Percentiles rank a stretch among this genome's conserved stretches.
Conservation (phyloP, 2,888 invertebrate species). For the Altica lythri region DNA sequence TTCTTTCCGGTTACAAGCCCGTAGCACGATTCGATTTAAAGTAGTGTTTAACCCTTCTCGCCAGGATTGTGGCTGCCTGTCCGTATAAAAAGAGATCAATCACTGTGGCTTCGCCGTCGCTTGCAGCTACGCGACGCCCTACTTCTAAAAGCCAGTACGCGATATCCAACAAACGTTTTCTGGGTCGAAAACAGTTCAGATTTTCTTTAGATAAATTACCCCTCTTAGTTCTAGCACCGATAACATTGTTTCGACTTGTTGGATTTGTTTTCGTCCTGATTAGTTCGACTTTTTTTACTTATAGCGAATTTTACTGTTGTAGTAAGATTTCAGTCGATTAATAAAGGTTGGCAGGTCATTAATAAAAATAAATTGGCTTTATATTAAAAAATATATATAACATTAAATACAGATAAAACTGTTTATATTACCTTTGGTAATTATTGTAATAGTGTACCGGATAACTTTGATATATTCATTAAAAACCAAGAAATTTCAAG, state of each 20-base stretch:
- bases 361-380: too few relatives aligned
- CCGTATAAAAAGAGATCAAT: slow-evolving; percentile 13
- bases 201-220: slow-evolving; percentile 9
- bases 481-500: too few relatives aligned
- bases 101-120: slow-evolving; percentile 4
- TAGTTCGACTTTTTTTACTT: slow-evolving; percentile 5
- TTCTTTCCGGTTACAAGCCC: too few relatives aligned
- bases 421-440: too few relatives aligned
- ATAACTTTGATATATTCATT: too few relatives aligned
- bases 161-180: slow-evolving; percentile 2
- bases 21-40: background rate
- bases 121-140: slow-evolving; percentile 5
- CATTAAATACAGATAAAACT: too few relatives aligned
- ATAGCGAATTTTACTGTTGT: background rate
- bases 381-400: too few relatives aligned
- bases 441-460: too few relatives aligned
- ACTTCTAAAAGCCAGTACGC: background rate
- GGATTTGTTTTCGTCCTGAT: slow-evolving; percentile 6
- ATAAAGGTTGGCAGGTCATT: too few relatives aligned
- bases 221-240: slow-evolving; percentile 9
- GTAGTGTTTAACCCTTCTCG: background rate
- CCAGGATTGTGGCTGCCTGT: slow-evolving; percentile 4
- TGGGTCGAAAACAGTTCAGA: background rate
- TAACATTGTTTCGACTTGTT: slow-evolving; percentile 8
- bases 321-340: too few relatives aligned